These are phyloP conservation scores for Crocuta crocuta DNA, from an alignment of 2,113 vertebrate genomes.

Conservation along the genomic window DNA sequence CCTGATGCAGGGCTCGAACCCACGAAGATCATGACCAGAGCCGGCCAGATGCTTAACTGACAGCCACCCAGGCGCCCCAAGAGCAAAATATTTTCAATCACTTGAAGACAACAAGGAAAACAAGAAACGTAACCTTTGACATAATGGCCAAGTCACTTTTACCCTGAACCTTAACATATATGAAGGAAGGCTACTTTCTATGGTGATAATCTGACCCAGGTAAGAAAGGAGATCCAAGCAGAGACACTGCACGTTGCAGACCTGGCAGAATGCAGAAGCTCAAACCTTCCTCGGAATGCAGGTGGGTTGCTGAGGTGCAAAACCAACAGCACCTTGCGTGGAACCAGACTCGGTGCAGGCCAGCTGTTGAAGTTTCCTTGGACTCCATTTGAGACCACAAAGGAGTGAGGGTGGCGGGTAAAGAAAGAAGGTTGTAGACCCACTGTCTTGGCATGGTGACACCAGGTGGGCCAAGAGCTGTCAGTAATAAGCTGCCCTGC, in stretches of 20 bases:
- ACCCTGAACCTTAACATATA: not conserved
- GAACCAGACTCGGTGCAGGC: not conserved
- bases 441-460: not conserved
- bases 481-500: not conserved
- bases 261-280: not conserved
- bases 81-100: not conserved
- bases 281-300: not conserved
- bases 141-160: not conserved
- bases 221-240: not conserved
- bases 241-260: not conserved
- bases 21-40: no score
- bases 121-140: not conserved
- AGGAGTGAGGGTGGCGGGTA: not conserved
- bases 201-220: not conserved
- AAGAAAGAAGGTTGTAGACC: not conserved
- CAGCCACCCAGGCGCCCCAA: not conserved
- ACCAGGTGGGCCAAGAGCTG: not conserved
- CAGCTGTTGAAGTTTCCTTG: not conserved
- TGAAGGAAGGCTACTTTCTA: constrained; percentile 10
- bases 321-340: not conserved
- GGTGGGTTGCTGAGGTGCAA: not conserved
- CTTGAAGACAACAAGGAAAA: not conserved
- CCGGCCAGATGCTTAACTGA: no score
- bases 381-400: not conserved
- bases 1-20: no score